Base-by-base conservation (phyloP, 2,113 vertebrate genomes). In the Xenopus tropicalis region DNA sequence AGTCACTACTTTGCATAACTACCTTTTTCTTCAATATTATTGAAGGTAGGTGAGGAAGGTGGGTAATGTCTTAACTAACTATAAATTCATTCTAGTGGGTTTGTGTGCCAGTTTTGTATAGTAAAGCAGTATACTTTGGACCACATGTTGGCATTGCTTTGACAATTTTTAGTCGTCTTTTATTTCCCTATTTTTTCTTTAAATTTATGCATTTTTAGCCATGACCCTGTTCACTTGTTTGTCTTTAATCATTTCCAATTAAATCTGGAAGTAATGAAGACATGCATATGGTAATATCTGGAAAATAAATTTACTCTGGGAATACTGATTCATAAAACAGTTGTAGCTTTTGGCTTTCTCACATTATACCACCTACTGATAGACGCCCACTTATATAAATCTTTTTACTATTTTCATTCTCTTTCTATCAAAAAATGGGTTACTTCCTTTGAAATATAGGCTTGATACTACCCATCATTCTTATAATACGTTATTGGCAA, bases 401-500 rank as follows among this genome's bases (percentile, higher is more conserved):
- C 14, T 11, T 3, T 73, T 79, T 79, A 14, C 20, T 78, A 46
- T 2, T 67, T 61, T 22, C 44, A 14, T 43, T 75, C 58, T 23
- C 42, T 69, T 56, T 44, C 9, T 56, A 56, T 63, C 21, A 69
- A 63, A 43, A 37, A 37, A 44, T 37, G 48, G 46, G 46, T 42
- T 69, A n/a, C 66, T 63, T 56, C 56, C 14, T 52, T 69, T 56
- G 73, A 69, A 71, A 76, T 48, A 16, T 44, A 59, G 44, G 23
- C 25, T 25, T 48, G 58, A 76, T 42, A 29, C 58, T 63, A 58
- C 57, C 51, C 21, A 51, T 16, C 25, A 17, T 69, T 44, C 62
- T 76, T 76, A 63, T 54, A 69, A 76, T 69, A 57, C 61, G 72
- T 68, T 74, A 74, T 74, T 67, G 59, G 73, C 66, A 69, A 21